phyloP scores from a whole-genome alignment of 2,888 invertebrate genomes.

The Latrodectus hesperus region DNA sequence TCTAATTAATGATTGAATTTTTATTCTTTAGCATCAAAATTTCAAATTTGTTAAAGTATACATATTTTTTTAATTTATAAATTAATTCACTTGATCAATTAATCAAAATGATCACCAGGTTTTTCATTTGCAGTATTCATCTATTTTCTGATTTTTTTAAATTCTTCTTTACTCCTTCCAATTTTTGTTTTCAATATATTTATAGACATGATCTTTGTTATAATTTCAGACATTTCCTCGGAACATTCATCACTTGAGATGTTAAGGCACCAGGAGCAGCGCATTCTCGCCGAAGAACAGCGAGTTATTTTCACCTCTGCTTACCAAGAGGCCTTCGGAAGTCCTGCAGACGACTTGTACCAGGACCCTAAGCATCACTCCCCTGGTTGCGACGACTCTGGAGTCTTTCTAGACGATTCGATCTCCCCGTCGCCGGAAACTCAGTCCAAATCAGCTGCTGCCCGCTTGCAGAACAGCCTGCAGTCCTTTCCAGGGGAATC shows the following conservation, averaged over 20 bases:
- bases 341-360: constrained; percentile 4
- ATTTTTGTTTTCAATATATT: background rate
- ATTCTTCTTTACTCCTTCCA: too few species aligned
- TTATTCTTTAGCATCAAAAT: too few species aligned
- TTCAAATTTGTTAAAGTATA: too few species aligned
- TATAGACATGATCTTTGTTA: background rate
- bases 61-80: too few species aligned
- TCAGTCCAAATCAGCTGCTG: constrained; percentile 26
- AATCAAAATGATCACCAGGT: too few species aligned
- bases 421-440: constrained; percentile 51
- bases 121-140: too few species aligned
- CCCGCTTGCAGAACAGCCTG: constrained; percentile 15
- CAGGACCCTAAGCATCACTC: constrained; percentile 56
- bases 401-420: constrained; percentile 68
- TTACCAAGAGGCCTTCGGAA: constrained; percentile 22
- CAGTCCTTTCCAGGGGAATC: constrained; percentile 8
- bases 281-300: constrained; percentile 40
- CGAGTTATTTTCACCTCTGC: constrained; percentile 26
- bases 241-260: constrained; percentile 44
- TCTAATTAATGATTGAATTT: too few species aligned
- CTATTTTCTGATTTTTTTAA: too few species aligned
- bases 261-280: constrained; percentile 41
- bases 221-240: constrained; percentile 18
- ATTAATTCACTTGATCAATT: too few species aligned
- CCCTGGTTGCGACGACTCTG: constrained; percentile 64